A percentile compares a stretch with the other conserved stretches of the same genome.
phyloP scores from a whole-genome alignment of 2,113 vertebrate genomes.

The Neogobius melanostomus region DNA sequence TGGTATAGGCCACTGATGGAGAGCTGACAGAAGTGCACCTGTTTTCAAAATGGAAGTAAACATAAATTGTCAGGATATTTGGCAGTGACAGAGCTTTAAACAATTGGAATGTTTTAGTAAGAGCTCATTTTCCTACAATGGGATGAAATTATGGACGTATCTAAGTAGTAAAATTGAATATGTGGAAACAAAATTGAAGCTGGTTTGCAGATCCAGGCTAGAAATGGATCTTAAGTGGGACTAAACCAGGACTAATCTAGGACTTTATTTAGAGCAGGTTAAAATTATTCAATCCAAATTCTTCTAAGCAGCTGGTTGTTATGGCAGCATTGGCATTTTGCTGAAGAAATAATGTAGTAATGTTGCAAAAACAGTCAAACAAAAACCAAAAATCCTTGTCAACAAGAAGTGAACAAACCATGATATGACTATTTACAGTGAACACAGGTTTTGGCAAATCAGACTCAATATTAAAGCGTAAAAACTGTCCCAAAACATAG shows the following conservation, averaged over 20 bases:
- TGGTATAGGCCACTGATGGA: neutral
- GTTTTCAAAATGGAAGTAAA: neutral
- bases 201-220: too few relatives aligned
- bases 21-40: neutral
- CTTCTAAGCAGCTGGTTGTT: neutral
- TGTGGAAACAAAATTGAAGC: too few relatives aligned
- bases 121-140: too few relatives aligned
- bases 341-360: too few relatives aligned
- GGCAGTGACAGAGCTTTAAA: neutral
- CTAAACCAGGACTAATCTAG: neutral
- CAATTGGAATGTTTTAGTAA: neutral
- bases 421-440: neutral
- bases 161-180: too few relatives aligned
- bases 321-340: neutral
- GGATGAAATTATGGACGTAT: too few relatives aligned
- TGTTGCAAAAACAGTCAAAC: too few relatives aligned
- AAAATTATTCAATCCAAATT: neutral
- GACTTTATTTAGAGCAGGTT: neutral
- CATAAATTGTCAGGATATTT: neutral
- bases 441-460: neutral
- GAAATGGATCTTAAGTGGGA: too few relatives aligned
- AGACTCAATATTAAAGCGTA: neutral
- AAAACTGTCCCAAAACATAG: neutral
- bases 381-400: too few relatives aligned
- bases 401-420: neutral